Base-by-base conservation (phyloP, 1,140 invertebrate species). In the Rhopalosiphum padi region DNA sequence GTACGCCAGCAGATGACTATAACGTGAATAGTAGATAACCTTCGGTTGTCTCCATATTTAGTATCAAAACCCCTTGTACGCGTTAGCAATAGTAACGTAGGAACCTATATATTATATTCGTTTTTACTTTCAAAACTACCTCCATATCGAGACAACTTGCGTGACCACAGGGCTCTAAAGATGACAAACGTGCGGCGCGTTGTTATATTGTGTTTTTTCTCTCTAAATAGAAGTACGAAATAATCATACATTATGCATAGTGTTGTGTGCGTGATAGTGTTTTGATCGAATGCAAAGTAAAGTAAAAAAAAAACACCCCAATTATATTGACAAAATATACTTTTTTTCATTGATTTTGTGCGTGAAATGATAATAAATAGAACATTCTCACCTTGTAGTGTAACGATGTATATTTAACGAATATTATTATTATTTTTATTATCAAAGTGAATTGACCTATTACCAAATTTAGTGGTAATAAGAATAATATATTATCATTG, bases 71-170 rank as follows among this genome's bases (percentile, higher is more conserved):
- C 91, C 91, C 91, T 53, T 82, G 68, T 91, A 77, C 15, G 41
- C 46, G 21, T 48, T 25, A 43, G 53, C 53, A 85, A 35, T 23
- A 25, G 37, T 91, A 77, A 77, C 2, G n/a, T 23, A 85, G 41
- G 83, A 51, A 82, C 48, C 53, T 92, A 85, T 60, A 85, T 60
- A 92, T 92, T 90, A 53, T 91, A 37, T 91, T 85, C 77, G 91
- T 92, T 92, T 92, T 92, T 85, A 92, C 82, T 92, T 92, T 92
- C 77, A 92, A 92, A 92, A 92, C 91, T 92, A 83, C 91, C 77
- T 92, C 91, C 91, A 83, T 92, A 92, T 92, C n/a, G 77, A 92
- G 91, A 83, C 82, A 82, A 92, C 91, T 92, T 85, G 77, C 82
- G 77, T 92, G 91, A 92, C 77, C 91, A 92, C 91, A 85, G 91